These are phyloP conservation scores for Corythornis cristatus DNA, from an alignment of 2,113 vertebrate species.

Conservation along the genomic window DNA sequence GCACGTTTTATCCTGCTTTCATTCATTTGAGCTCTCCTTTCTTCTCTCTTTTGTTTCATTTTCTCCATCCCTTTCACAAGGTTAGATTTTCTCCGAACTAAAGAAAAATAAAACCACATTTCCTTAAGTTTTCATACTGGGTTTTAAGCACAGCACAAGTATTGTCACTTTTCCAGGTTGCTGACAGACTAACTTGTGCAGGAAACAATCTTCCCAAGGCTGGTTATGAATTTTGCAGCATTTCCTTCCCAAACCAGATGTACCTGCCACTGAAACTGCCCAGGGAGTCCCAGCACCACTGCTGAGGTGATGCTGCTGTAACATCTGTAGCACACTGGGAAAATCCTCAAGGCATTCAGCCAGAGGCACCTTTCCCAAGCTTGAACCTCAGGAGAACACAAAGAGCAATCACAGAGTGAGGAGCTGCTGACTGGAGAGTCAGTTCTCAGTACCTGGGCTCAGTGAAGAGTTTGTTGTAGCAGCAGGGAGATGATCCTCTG, in stretches of 20 bases:
- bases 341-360: neutral
- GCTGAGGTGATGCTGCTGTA: too few species aligned
- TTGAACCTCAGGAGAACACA: neutral
- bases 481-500: slow-evolving; percentile 58
- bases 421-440: neutral
- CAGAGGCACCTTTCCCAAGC: neutral
- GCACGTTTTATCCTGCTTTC: slow-evolving; percentile 84
- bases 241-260: neutral
- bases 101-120: neutral
- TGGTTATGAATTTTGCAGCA: neutral
- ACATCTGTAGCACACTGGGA: too few species aligned
- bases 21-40: slow-evolving; percentile 77
- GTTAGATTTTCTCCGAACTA: slow-evolving; percentile 84
- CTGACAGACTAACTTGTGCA: neutral
- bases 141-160: neutral
- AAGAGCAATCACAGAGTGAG: neutral
- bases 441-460: slow-evolving; percentile 66
- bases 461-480: slow-evolving; percentile 52
- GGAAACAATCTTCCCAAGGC: neutral
- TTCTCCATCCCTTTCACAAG: slow-evolving; percentile 83
- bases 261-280: neutral
- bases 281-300: neutral
- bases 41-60: slow-evolving; percentile 85
- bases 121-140: neutral
- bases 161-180: neutral